Percentiles rank a stretch among this genome's conserved stretches.
phyloP scores from a whole-genome alignment of 2,797 vertebrate species.

The Channallabes apus region DNA sequence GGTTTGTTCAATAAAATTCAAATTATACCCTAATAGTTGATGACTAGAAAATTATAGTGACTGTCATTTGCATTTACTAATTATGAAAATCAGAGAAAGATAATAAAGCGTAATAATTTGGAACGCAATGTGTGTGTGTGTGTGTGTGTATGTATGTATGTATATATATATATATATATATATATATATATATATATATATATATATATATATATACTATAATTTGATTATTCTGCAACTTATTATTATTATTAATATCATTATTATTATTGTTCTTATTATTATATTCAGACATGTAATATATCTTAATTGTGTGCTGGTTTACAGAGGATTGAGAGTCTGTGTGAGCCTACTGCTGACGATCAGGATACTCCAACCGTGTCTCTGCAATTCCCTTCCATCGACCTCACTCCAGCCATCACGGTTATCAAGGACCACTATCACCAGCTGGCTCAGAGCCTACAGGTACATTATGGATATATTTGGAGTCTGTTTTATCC shows the following conservation, averaged over 20 bases:
- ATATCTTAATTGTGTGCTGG: constrained; percentile 42
- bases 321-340: constrained; percentile 64
- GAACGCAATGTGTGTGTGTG: no score
- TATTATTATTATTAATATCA: no score
- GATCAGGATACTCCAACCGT: constrained; percentile 47
- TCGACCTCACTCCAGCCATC: constrained; percentile 67
- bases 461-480: constrained; percentile 67
- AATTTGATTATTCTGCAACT: constrained; percentile 48
- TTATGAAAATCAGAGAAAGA: no score
- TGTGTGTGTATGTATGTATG: no score
- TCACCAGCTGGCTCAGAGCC: constrained; percentile 70
- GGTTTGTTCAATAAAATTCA: no score
- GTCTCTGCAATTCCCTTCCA: constrained; percentile 66
- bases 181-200: no score
- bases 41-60: no score
- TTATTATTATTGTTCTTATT: neutral
- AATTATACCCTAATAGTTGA: no score
- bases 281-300: constrained; percentile 48
- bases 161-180: no score
- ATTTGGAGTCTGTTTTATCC: constrained; percentile 9
- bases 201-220: no score
- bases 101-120: no score
- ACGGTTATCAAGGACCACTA: constrained; percentile 72
- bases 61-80: no score
- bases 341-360: constrained; percentile 53